phyloP scores from a whole-genome alignment of 2,888 invertebrate species.

The Aromia moschata region DNA sequence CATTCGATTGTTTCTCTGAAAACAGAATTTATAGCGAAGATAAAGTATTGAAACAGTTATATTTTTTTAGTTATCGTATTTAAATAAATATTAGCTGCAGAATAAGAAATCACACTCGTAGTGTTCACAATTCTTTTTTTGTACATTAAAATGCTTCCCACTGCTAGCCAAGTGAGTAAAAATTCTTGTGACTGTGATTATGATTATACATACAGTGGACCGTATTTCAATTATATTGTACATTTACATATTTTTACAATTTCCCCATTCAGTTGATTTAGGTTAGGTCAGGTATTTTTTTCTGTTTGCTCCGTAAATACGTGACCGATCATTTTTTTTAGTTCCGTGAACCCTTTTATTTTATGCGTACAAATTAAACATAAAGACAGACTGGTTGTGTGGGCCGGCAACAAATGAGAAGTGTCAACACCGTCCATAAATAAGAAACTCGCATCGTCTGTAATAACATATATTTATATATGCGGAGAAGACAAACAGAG shows the following conservation, averaged over 20 bases:
- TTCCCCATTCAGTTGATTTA: slow-evolving; percentile 8
- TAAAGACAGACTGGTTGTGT: slow-evolving; percentile 59
- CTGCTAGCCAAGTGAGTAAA: too few relatives aligned
- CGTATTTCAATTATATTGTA: neutral
- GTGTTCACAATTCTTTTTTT: too few relatives aligned
- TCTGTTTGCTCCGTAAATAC: slow-evolving; percentile 21
- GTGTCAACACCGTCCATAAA: slow-evolving; percentile 64
- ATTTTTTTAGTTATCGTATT: too few relatives aligned
- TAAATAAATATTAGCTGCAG: too few relatives aligned
- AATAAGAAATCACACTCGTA: too few relatives aligned
- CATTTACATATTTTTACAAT: neutral
- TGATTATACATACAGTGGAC: too few relatives aligned
- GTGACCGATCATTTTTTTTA: slow-evolving; percentile 33
- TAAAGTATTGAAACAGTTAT: too few relatives aligned
- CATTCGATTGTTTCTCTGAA: too few relatives aligned
- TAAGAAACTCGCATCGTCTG: slow-evolving; percentile 60
- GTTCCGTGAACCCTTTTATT: slow-evolving; percentile 52
- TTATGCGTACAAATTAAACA: slow-evolving; percentile 61
- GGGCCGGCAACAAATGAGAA: slow-evolving; percentile 63
- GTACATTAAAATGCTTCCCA: too few relatives aligned
- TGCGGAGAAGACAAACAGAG: slow-evolving; percentile 56
- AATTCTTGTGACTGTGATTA: too few relatives aligned
- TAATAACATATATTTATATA: slow-evolving; percentile 62
- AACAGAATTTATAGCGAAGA: too few relatives aligned
- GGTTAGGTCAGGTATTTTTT: slow-evolving; percentile 17